Evolutionary conservation across 2,797 vertebrate species (phyloP).

Genomic region (Amblyopsis hoosieri): DNA sequence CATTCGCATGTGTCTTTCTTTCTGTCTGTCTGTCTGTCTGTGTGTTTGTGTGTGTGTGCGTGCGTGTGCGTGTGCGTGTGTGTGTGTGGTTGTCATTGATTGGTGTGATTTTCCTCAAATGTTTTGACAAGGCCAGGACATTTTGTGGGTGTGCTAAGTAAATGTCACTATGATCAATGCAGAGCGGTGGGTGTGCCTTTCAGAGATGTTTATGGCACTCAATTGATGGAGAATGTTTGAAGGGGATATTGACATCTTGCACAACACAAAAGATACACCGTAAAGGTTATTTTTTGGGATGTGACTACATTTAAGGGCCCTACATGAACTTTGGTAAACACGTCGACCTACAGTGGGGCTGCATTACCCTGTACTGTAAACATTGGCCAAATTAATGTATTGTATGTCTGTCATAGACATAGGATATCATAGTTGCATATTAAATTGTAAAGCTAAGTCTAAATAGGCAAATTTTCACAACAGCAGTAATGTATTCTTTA

Average conservation of each 20-base stretch:
- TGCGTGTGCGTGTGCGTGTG: conserved; percentile 11
- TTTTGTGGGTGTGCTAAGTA: conserved; percentile 87
- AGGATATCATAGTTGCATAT: not conserved
- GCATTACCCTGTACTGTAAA: not conserved
- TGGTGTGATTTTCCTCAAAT: conserved; percentile 79
- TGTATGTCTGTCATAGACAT: not conserved
- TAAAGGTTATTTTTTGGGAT: conserved; percentile 23
- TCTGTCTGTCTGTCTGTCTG: no score
- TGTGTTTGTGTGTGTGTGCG: not conserved
- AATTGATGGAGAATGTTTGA: conserved; percentile 81
- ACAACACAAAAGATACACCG: conserved; percentile 34
- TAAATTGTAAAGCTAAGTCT: conserved; percentile 5
- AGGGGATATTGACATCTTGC: conserved; percentile 81
- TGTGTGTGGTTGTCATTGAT: conserved; percentile 60
- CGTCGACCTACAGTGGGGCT: not conserved
- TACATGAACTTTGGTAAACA: no score
- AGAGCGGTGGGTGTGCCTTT: conserved; percentile 83
- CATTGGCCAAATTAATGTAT: no score
- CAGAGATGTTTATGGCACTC: conserved; percentile 77
- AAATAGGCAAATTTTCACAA: conserved; percentile 7
- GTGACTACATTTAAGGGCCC: no score
- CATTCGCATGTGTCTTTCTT: not conserved
- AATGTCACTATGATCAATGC: conserved; percentile 92
- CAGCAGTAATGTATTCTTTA: conserved; percentile 11
- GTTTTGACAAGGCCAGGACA: conserved; percentile 82